Base-by-base conservation (phyloP, 2,888 invertebrate genomes). In the Siphonodentalium dalli region DNA sequence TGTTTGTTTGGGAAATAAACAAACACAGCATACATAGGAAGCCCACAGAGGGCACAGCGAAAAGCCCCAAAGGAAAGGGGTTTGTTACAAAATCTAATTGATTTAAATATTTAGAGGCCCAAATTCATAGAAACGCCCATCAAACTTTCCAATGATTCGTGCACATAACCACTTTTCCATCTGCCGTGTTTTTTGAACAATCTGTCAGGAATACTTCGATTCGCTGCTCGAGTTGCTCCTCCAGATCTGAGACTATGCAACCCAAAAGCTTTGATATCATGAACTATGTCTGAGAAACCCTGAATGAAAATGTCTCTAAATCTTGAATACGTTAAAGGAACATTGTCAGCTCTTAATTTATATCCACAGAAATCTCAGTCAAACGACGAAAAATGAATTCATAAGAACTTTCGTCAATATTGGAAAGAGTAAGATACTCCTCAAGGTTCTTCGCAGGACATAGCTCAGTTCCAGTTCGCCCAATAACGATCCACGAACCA, bases 141-240 rank as follows among this genome's bases (percentile, higher is more conserved):
- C n/a, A n/a, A n/a, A n/a, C n/a, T n/a, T n/a, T n/a, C n/a, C n/a
- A n/a, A n/a, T n/a, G n/a, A n/a, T n/a, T n/a, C n/a, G n/a, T n/a
- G n/a, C n/a, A n/a, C 55, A 0, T 35, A 31, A 18, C 55, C 58
- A 37, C 51, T 54, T 9, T 33, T n/a, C 53, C 58, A 58, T 15
- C 58, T n/a, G 1, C 58, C 49, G 31, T 54, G 53, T 6, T 50
- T 29, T 35, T 58, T 53, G 29, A 54, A 54, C 42, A 59, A 9
- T 34, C 54, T 50, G 29, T 59, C 58, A 5, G 34, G 23, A 21
- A 59, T 47, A 9, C 58, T 51, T 3, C 13, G 31, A 33, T 51
- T 55, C 9, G 54, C 58, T 37, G 54, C 54, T 7, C 40, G 27
- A 6, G 47, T 42, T 5, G 56, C 52, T 4, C 52, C 56, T 0